Conservation (phyloP, 2,888 invertebrate species). For the Diaprepes abbreviatus region DNA sequence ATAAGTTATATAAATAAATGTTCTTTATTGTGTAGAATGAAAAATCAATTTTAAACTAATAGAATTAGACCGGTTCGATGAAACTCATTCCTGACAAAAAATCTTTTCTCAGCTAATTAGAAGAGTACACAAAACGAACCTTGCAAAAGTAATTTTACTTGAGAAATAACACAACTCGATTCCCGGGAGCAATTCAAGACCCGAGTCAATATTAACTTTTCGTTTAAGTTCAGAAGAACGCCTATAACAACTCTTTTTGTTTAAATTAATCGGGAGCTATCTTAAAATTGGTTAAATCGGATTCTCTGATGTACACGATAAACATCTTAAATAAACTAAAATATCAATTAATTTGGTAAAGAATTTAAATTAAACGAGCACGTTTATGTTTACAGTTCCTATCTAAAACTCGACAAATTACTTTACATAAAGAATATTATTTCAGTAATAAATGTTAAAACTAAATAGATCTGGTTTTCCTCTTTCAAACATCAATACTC, state of each 20-base stretch:
- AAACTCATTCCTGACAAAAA: neutral
- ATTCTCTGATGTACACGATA: conserved; percentile 16
- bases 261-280: conserved; percentile 41
- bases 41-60: no score
- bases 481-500: no score
- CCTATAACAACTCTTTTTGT: conserved; percentile 41
- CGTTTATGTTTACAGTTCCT: no score
- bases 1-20: no score
- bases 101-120: conserved; percentile 20
- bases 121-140: conserved; percentile 26
- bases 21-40: no score
- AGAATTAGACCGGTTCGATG: no score
- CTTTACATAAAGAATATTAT: no score
- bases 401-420: no score
- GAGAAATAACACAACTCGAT: conserved; percentile 36
- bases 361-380: conserved; percentile 3
- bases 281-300: conserved; percentile 30
- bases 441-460: no score
- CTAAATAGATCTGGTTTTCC: no score
- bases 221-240: conserved; percentile 41
- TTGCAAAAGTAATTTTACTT: conserved; percentile 37
- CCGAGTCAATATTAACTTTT: conserved; percentile 43
- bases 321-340: conserved; percentile 18
- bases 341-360: conserved; percentile 2
- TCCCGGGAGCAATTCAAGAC: conserved; percentile 32